Conservation (phyloP, 2,797 vertebrate genomes). For the Mormyrus proboscirostris region DNA sequence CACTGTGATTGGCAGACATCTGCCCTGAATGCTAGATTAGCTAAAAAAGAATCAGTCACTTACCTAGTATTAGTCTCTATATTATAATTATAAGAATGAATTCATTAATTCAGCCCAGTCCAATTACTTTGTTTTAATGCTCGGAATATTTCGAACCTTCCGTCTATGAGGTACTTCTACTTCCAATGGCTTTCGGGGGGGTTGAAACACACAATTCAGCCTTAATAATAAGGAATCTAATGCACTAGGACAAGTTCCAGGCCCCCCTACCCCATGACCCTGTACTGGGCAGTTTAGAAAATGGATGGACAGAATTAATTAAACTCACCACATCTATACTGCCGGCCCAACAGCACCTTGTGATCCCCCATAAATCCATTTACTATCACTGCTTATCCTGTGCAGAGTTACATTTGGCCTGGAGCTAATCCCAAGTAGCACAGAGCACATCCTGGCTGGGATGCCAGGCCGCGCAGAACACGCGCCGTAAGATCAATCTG, state of each 20-base stretch:
- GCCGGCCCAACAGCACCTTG: background rate
- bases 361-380: background rate
- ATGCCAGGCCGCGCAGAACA: background rate
- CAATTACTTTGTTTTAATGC: background rate
- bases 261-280: background rate
- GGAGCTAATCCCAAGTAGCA: background rate
- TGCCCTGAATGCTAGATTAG: background rate
- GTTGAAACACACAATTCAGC: background rate
- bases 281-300: background rate
- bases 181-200: background rate
- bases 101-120: background rate
- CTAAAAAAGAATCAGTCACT: background rate
- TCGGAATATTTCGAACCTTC: background rate
- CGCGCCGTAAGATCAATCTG: background rate
- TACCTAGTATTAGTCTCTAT: background rate
- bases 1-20: background rate
- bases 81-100: background rate
- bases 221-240: background rate
- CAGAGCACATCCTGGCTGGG: background rate
- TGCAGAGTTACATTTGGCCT: background rate
- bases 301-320: background rate
- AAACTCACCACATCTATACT: background rate
- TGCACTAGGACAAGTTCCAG: background rate
- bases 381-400: background rate
- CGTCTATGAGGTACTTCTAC: background rate